phyloP scores from a whole-genome alignment of 2,113 vertebrate genomes.

The Arizona elegans region DNA sequence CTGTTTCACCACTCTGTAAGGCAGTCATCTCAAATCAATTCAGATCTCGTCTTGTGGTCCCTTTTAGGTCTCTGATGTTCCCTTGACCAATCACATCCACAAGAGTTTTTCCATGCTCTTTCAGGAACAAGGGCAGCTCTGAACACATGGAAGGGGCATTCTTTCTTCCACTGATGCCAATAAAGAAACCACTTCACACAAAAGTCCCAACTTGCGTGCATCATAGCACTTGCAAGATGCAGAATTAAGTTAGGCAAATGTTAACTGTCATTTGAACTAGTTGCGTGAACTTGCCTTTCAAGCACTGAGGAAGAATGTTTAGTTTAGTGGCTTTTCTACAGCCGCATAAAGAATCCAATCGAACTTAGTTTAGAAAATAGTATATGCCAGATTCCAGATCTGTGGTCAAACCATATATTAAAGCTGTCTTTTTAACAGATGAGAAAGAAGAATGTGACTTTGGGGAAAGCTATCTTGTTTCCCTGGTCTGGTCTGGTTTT shows the following conservation, averaged over 20 bases:
- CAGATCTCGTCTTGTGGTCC: no score
- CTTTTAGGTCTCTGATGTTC: neutral
- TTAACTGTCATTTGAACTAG: constrained; percentile 2
- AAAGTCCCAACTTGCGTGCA: neutral
- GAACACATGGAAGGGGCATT: neutral
- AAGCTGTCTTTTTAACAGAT: constrained; percentile 25
- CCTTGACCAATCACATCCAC: neutral
- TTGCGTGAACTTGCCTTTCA: neutral
- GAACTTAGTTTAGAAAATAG: constrained; percentile 20
- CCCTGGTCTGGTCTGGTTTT: neutral
- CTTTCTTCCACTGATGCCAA: neutral
- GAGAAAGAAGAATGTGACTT: constrained; percentile 27
- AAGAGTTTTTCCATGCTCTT: neutral
- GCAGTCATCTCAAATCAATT: neutral
- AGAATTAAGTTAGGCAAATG: constrained; percentile 2
- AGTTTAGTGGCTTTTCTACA: constrained; percentile 19
- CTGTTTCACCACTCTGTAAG: neutral
- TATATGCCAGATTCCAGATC: constrained; percentile 19
- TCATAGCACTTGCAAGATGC: neutral
- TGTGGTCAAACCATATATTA: constrained; percentile 25
- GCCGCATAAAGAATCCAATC: constrained; percentile 16
- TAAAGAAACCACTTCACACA: neutral
- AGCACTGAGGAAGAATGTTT: constrained; percentile 21
- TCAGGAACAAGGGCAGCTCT: neutral
- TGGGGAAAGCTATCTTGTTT: constrained; percentile 16